phyloP scores from a whole-genome alignment of 2,113 vertebrate species.

The Tonatia bakeri region DNA sequence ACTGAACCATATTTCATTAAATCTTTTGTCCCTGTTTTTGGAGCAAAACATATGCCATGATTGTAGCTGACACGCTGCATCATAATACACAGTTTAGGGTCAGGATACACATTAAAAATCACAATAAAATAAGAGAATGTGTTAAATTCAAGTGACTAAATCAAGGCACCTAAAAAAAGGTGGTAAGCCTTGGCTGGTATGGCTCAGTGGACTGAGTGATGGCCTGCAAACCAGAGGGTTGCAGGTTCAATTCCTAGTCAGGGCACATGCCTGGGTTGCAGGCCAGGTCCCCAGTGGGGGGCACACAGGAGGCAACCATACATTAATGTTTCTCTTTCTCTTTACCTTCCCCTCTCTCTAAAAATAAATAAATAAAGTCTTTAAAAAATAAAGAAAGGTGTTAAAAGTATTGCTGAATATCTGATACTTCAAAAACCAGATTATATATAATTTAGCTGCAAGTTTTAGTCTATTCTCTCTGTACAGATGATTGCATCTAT shows the following conservation, averaged over 20 bases:
- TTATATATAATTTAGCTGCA: neutral
- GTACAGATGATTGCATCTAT: neutral
- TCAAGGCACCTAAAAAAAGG: constrained; percentile 45
- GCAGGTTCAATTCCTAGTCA: too few species aligned
- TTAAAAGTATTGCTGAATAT: constrained; percentile 33
- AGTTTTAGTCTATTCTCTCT: neutral
- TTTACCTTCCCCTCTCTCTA: too few species aligned
- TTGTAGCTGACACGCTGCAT: constrained; percentile 4
- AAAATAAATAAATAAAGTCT: too few species aligned
- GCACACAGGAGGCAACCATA: too few species aligned
- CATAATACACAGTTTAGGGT: constrained; percentile 25
- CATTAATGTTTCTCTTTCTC: too few species aligned
- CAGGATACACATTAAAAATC: constrained; percentile 54
- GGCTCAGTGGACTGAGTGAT: too few species aligned
- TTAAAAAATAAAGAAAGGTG: neutral
- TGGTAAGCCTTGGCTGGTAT: too few species aligned
- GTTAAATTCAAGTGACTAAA: constrained; percentile 51
- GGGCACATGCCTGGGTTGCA: too few species aligned
- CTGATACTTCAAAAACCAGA: constrained; percentile 1
- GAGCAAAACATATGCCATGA: constrained; percentile 62
- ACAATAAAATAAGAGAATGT: constrained; percentile 68
- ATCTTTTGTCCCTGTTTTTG: constrained; percentile 76
- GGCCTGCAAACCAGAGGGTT: too few species aligned
- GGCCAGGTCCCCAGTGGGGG: too few species aligned
- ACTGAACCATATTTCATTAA: constrained; percentile 56